These are phyloP conservation scores for Stratiomys singularior DNA, from an alignment of 2,888 invertebrate genomes.

Conservation along the genomic window DNA sequence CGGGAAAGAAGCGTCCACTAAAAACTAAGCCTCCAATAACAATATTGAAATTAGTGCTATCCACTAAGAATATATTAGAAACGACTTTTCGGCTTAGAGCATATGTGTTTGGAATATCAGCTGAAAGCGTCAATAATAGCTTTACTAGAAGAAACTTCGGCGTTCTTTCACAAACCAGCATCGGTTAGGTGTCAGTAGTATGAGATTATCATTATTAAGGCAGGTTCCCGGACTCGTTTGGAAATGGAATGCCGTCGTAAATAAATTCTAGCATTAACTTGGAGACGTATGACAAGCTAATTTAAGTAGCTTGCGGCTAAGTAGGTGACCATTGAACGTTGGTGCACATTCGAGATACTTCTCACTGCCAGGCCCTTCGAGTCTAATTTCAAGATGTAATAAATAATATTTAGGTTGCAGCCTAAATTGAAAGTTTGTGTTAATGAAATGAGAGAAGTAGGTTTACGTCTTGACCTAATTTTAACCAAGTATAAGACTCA, in stretches of 20 bases:
- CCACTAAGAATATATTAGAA: not conserved
- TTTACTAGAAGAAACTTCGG: not conserved
- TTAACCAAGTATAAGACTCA: too few species aligned
- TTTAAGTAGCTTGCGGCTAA: too few species aligned
- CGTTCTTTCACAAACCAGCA: not conserved
- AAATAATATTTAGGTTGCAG: too few species aligned
- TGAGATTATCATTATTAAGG: not conserved
- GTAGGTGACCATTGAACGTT: too few species aligned
- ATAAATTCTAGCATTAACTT: not conserved
- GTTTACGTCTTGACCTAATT: too few species aligned
- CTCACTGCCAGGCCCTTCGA: too few species aligned
- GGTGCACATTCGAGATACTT: too few species aligned
- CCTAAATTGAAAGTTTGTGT: too few species aligned
- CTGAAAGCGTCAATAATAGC: not conserved
- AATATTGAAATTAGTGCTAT: not conserved
- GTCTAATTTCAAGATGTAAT: too few species aligned
- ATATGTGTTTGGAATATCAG: not conserved
- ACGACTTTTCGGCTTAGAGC: too few species aligned
- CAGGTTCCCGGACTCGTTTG: not conserved
- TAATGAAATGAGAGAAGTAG: too few species aligned
- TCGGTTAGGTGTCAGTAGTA: not conserved
- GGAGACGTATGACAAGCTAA: too few species aligned
- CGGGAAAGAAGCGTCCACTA: not conserved
- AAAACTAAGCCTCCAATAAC: not conserved
- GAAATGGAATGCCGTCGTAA: not conserved